These are phyloP conservation scores for Ailurus styani DNA, from an alignment of 2,113 vertebrate genomes.

Conservation along the genomic window DNA sequence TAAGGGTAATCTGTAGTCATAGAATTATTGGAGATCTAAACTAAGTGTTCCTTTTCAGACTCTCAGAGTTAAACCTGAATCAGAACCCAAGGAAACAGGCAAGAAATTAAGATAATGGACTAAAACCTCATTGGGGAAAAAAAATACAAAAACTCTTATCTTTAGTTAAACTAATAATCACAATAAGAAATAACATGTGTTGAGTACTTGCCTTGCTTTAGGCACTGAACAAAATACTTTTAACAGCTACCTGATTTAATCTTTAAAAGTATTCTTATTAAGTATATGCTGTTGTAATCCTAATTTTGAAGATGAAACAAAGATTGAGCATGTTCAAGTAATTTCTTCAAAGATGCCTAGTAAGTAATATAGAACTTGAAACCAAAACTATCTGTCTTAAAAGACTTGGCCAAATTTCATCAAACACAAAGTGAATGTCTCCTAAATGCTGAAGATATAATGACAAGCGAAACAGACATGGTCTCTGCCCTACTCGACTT, in stretches of 20 bases:
- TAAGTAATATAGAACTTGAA: constrained; percentile 24
- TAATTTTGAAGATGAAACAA: constrained; percentile 1
- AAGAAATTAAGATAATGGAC: background rate
- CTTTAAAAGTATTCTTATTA: constrained; percentile 18
- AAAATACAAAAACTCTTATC: background rate
- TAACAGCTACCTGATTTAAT: constrained; percentile 9
- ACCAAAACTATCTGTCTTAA: constrained; percentile 26
- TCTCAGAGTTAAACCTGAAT: background rate
- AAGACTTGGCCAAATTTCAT: background rate
- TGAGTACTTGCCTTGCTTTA: background rate
- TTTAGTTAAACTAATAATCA: constrained; percentile 19
- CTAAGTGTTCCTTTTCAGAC: background rate
- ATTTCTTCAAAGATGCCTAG: constrained; percentile 11
- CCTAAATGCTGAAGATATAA: background rate
- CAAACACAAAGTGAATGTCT: background rate
- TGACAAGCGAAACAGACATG: background rate
- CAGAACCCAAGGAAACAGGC: background rate
- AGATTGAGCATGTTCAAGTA: constrained; percentile 31
- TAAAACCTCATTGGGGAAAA: background rate
- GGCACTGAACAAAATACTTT: background rate
- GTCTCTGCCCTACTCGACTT: background rate
- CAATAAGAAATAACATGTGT: constrained; percentile 4
- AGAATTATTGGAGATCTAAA: background rate
- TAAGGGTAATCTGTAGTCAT: background rate
- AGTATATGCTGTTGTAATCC: constrained; percentile 2